These are phyloP conservation scores for Pionites leucogaster DNA, from an alignment of 2,113 vertebrate species.

Conservation along the genomic window DNA sequence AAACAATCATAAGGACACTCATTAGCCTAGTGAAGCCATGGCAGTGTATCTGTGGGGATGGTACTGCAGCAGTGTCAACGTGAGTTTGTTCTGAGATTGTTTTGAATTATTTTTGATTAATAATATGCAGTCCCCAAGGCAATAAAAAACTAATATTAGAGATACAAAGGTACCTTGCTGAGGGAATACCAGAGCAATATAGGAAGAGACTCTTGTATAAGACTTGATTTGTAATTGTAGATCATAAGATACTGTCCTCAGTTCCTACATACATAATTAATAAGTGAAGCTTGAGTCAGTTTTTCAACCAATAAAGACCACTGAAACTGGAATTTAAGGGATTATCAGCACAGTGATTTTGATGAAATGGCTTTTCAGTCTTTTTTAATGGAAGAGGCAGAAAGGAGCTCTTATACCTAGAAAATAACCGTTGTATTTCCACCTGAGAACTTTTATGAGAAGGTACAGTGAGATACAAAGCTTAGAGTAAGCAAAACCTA, in stretches of 20 bases:
- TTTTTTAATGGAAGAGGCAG: neutral
- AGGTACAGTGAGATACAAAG: neutral
- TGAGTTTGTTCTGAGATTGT: neutral
- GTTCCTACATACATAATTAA: slow-evolving; percentile 7
- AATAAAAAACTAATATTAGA: neutral
- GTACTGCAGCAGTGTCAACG: neutral
- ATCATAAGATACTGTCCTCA: neutral
- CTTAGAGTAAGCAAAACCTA: neutral
- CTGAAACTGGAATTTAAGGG: neutral
- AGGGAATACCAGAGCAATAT: neutral
- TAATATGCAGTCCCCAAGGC: neutral
- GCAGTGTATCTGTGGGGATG: neutral
- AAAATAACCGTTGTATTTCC: neutral
- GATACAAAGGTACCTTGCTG: neutral
- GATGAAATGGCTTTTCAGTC: neutral
- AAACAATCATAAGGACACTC: neutral
- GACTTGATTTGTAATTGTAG: slow-evolving; percentile 54
- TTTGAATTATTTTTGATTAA: neutral
- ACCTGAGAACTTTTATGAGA: neutral
- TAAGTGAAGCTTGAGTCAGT: neutral
- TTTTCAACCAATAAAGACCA: slow-evolving; percentile 23
- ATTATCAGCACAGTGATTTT: neutral
- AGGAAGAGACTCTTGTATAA: slow-evolving; percentile 28
- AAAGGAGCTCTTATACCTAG: neutral
- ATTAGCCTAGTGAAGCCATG: neutral